Conservation (phyloP, 2,888 invertebrate species). For the Antheraea assamensis region DNA sequence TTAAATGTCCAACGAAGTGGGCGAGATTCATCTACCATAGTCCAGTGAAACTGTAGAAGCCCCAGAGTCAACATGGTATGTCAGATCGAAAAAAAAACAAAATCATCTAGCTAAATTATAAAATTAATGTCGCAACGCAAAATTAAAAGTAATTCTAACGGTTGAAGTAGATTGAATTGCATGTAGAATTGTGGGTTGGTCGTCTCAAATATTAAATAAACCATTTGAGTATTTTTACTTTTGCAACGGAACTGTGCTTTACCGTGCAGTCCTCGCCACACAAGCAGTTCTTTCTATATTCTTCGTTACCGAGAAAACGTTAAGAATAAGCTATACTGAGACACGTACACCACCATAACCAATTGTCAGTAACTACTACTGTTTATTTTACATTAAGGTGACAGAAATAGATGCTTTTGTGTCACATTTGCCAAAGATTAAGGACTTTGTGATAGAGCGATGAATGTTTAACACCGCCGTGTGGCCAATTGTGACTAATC, state of each 20-base stretch:
- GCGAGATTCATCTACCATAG: too few species aligned
- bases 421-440: conserved; percentile 48
- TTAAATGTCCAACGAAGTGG: too few species aligned
- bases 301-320: conserved; percentile 65
- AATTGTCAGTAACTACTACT: conserved; percentile 67
- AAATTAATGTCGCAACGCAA: neutral
- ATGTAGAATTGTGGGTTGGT: too few species aligned
- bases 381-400: conserved; percentile 69
- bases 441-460: conserved; percentile 39
- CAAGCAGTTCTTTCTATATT: conserved; percentile 63
- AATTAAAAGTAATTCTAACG: neutral
- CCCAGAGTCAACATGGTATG: too few species aligned
- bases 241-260: conserved; percentile 59
- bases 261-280: conserved; percentile 61
- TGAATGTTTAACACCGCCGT: conserved; percentile 7
- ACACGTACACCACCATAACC: conserved; percentile 52
- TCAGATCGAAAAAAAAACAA: too few species aligned
- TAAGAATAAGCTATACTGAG: conserved; percentile 58
- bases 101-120: neutral
- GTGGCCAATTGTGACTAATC: conserved; percentile 45
- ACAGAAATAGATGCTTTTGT: conserved; percentile 64
- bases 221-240: conserved; percentile 41
- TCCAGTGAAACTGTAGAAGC: too few species aligned
- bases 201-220: neutral
- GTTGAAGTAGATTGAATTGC: neutral